Evolutionary conservation across 2,797 vertebrate genomes (phyloP).

Genomic region (Myoxocephalus aenaeus): DNA sequence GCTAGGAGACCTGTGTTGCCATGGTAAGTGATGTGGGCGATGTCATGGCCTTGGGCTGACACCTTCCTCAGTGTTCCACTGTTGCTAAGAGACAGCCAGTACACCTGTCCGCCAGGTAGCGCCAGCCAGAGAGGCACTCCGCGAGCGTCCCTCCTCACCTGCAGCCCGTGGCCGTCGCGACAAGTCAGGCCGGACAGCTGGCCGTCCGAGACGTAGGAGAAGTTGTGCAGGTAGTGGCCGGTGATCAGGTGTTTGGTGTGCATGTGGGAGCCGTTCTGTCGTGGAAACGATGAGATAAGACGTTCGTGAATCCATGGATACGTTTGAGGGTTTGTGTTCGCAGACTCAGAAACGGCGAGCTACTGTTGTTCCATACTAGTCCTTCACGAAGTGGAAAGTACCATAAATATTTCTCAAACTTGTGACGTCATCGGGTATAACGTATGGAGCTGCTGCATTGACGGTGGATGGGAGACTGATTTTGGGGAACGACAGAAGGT

Average conservation of each 20-base stretch:
- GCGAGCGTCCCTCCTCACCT: constrained; percentile 91
- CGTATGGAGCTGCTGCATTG: no score
- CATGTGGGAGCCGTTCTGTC: constrained; percentile 92
- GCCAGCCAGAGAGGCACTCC: constrained; percentile 95
- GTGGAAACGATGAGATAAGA: background rate
- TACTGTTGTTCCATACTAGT: background rate
- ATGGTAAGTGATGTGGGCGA: constrained; percentile 94
- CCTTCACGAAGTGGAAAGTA: background rate
- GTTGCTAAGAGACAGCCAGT: constrained; percentile 96
- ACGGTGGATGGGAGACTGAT: no score
- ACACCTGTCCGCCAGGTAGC: constrained; percentile 92
- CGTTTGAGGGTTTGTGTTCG: background rate
- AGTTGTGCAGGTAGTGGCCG: constrained; percentile 93
- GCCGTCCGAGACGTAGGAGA: constrained; percentile 90
- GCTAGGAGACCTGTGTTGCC: constrained; percentile 94
- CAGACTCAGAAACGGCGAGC: background rate
- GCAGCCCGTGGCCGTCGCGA: constrained; percentile 88
- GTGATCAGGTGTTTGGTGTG: constrained; percentile 95
- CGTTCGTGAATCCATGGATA: background rate
- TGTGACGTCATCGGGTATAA: background rate
- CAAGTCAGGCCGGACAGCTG: constrained; percentile 87
- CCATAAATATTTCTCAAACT: background rate
- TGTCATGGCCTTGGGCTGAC: constrained; percentile 94
- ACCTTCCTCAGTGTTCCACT: constrained; percentile 95
- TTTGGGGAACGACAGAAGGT: no score